Conservation (phyloP, 2,888 invertebrate species). For the Parnassius glacialis region DNA sequence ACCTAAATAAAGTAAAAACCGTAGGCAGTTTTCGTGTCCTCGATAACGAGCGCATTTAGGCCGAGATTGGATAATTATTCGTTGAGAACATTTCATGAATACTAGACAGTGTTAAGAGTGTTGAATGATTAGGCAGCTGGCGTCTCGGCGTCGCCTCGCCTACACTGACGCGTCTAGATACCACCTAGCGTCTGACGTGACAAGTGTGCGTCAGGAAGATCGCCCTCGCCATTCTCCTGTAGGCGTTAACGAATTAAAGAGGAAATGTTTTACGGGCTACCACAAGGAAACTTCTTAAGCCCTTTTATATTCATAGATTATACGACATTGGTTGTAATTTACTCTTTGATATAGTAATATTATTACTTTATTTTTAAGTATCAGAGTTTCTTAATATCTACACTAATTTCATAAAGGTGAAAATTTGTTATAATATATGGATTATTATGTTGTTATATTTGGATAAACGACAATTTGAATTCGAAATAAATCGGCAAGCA, state of each 20-base stretch:
- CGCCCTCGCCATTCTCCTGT: slow-evolving; percentile 2
- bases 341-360: too few species aligned
- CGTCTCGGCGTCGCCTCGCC: slow-evolving; percentile 14
- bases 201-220: neutral
- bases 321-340: too few species aligned
- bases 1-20: slow-evolving; percentile 1
- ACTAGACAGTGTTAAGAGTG: slow-evolving; percentile 5
- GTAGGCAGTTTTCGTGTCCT: slow-evolving; percentile 2
- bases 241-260: slow-evolving; percentile 4
- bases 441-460: too few species aligned
- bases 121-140: slow-evolving; percentile 13
- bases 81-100: slow-evolving; percentile 1
- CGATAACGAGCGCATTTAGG: slow-evolving; percentile 7
- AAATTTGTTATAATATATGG: too few species aligned
- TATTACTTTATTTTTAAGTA: too few species aligned
- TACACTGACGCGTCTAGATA: neutral
- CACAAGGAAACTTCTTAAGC: neutral
- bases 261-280: neutral
- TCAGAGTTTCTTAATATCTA: too few species aligned
- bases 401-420: too few species aligned
- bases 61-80: slow-evolving; percentile 19
- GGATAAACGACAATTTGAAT: too few species aligned
- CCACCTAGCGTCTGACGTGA: neutral
- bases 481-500: too few species aligned
- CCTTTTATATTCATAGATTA: neutral